Base-by-base conservation (phyloP, 2,888 invertebrate genomes). In the Mythimna vitellina region DNA sequence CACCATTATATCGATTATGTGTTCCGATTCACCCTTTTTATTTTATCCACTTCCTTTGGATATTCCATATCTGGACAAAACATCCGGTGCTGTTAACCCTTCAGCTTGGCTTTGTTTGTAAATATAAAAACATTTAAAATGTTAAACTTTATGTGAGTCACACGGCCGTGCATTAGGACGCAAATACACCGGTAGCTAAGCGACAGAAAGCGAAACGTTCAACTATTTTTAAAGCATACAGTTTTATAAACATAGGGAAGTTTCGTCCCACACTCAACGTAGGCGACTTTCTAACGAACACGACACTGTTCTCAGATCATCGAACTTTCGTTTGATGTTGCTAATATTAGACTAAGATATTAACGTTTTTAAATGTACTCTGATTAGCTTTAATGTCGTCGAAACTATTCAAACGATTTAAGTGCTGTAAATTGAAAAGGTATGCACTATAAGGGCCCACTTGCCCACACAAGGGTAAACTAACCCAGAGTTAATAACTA, bases 1-100 rank as follows among this genome's bases (percentile, higher is more conserved):
- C 82, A 86, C 69, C 77, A 85, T 74, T 84, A 81, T 88, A 87
- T 89, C 87, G 88, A 87, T 88, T 84, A 84, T 77, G 75, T 65
- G 87, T 90, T 87, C 85, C 84, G 82, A 89, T 88, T 82, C 87
- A 88, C 88, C 89, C 88, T 89, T 89, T 42, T 83, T 80, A 81
- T 79, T 81, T 88, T 87, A 86, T 83, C 86, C 86, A 92, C 89
- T 93, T 93, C 94, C 93, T 92, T 86, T 83, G 78, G 82, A 79
- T 89, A 89, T 80, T 88, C 92, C 92, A 89, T 91, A 90, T 87
- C 89, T 90, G 91, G 88, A 80, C 87, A 89, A 87, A 87, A 90
- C 92, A 90, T 95, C 95, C 95, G 93, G 94, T 91, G 92, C 86
- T 90, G 89, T 92, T 91, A 92, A 93, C 93, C 92, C 92, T 88